Base-by-base conservation (phyloP, 2,888 invertebrate genomes). In the Sympetrum striolatum region DNA sequence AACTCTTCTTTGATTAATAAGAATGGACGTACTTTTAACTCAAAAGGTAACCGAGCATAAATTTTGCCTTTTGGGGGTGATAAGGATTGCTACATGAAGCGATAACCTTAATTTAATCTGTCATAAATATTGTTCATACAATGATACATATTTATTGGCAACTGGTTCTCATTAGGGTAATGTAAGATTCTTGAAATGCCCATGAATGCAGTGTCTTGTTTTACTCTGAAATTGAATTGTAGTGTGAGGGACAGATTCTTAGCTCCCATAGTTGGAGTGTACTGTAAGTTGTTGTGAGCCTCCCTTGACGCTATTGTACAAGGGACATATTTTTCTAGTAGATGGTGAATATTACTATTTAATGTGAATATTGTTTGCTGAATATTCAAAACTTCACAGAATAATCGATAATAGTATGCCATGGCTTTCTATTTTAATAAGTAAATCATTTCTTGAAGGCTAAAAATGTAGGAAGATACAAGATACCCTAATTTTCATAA, bases 311-410 rank as follows among this genome's bases (percentile, higher is more conserved):
- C 86, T 86, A 64, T 60, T 86, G 86, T 60, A 60, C 86, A 86
- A 86, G 86, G 86, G 86, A 86, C 86, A 86, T 86, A 86, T 86
- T 86, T 86, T 86, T 86, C 86, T 86, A 86, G 86, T 86, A 86
- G 86, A 60, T 86, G 86, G 86, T 86, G 60, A 86, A 86, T 86
- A 60, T 35, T 64, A 64, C 86, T 86, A 86, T 86, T 86, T 86
- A 86, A 60, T 86, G 86, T 86, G 86, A 86, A 86, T 86, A 86
- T 86, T 86, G 86, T 86, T 86, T 86, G 86, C 86, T 86, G 60
- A 64, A 86, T 60, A 86, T 86, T 86, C 58, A 58, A 53, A 15
- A 86, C 39, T 86, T 86, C 86, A 86, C 35, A 48, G 60, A 86
- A 22, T 86, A 86, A 82, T 82, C 82, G 35, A 86, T 60, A 86